Evolutionary conservation across 1,140 invertebrate species (phyloP).

Genomic region (Hormaphis cornu): DNA sequence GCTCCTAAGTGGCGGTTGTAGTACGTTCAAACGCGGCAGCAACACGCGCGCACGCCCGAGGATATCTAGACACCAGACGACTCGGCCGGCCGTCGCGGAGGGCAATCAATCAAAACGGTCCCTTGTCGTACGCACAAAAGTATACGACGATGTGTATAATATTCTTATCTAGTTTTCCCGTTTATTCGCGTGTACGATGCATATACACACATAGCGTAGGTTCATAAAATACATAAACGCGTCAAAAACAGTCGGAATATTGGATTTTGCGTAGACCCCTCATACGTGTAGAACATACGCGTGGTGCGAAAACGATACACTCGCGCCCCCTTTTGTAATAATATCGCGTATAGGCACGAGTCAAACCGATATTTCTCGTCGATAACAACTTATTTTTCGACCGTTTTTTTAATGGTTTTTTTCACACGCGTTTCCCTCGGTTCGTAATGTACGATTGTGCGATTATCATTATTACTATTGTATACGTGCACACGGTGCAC

Average conservation of each 20-base stretch:
- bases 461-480: background rate
- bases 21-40: too few species aligned
- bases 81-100: background rate
- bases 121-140: background rate
- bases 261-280: constrained; percentile 22
- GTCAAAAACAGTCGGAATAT: constrained; percentile 13
- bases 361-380: constrained; percentile 18
- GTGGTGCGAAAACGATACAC: constrained; percentile 14
- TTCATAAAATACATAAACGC: background rate
- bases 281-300: background rate
- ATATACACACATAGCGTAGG: background rate
- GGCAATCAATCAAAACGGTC: constrained; percentile 28
- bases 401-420: constrained; percentile 28
- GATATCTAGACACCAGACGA: background rate
- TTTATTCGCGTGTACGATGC: background rate
- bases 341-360: background rate
- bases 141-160: background rate
- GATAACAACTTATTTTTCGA: constrained; percentile 27
- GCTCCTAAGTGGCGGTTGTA: constrained; percentile 3
- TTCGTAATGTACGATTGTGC: constrained; percentile 19
- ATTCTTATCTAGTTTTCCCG: constrained; percentile 3
- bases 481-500: background rate
- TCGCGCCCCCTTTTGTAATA: constrained; percentile 19
- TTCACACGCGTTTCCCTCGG: constrained; percentile 5
- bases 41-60: background rate